Evolutionary conservation across 2,888 invertebrate species (phyloP).

Genomic region (Mimachlamys varia): DNA sequence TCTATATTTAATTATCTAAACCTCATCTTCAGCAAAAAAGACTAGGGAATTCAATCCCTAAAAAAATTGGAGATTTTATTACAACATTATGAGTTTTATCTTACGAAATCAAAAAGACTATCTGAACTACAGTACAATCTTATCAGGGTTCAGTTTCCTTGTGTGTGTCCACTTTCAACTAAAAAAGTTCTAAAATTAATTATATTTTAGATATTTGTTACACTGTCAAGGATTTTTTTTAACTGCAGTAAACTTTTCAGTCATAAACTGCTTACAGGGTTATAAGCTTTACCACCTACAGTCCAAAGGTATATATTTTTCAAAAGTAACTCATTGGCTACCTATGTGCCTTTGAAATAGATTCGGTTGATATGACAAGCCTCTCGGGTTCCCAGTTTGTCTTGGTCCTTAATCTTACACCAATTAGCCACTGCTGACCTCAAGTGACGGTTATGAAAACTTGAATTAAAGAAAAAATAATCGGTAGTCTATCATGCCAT

Average conservation of each 20-base stretch:
- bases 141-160: not conserved
- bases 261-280: not conserved
- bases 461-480: slow-evolving; percentile 13
- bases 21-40: not conserved
- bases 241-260: not conserved
- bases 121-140: not conserved
- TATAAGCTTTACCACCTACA: not conserved
- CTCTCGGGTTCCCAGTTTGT: not conserved
- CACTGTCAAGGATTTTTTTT: not conserved
- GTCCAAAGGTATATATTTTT: not conserved
- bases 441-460: not conserved
- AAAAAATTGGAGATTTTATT: not conserved
- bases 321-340: not conserved
- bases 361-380: not conserved
- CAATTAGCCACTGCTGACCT: not conserved
- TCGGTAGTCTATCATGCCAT: not conserved
- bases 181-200: not conserved
- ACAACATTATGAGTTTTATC: not conserved
- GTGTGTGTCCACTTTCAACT: not conserved
- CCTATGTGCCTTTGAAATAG: not conserved
- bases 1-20: not conserved
- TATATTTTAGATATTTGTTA: not conserved
- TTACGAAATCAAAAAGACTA: too few species aligned
- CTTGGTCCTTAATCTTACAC: not conserved
- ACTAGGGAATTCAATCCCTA: not conserved